Evolutionary conservation across 2,888 invertebrate species (phyloP).

Genomic region (Glaucopsyche alexis): DNA sequence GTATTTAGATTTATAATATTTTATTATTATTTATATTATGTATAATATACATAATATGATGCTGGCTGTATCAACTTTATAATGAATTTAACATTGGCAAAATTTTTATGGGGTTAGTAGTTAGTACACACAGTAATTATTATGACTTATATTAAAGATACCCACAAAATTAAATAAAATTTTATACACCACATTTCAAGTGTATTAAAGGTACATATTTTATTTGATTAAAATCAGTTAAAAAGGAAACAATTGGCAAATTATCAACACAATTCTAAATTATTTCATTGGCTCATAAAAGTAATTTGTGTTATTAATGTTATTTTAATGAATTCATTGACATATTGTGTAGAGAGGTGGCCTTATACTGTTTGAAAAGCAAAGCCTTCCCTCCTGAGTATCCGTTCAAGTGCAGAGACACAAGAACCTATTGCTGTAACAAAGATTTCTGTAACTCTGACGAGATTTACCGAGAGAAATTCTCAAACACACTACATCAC

Average conservation of each 20-base stretch:
- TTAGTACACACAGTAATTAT: not conserved
- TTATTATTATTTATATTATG: not conserved
- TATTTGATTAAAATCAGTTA: slow-evolving; percentile 32
- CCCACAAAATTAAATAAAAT: not conserved
- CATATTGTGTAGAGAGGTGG: slow-evolving; percentile 64
- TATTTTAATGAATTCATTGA: slow-evolving; percentile 61
- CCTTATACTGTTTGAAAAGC: slow-evolving; percentile 80
- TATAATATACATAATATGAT: not conserved
- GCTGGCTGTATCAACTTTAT: not conserved
- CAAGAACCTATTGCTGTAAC: slow-evolving; percentile 69
- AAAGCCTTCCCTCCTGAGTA: slow-evolving; percentile 78
- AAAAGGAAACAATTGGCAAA: slow-evolving; percentile 55
- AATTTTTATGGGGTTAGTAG: not conserved
- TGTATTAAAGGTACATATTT: slow-evolving; percentile 42
- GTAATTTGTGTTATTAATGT: slow-evolving; percentile 49
- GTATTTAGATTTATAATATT: not conserved
- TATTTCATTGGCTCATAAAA: slow-evolving; percentile 42
- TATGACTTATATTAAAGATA: not conserved
- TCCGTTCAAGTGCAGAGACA: slow-evolving; percentile 64
- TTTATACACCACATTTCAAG: slow-evolving; percentile 19
- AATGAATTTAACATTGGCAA: not conserved
- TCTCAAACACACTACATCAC: slow-evolving; percentile 56
- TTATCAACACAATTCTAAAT: slow-evolving; percentile 60
- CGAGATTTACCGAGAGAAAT: slow-evolving; percentile 59
- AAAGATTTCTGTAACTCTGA: slow-evolving; percentile 70